phyloP scores from a whole-genome alignment of 2,113 vertebrate species.

The Hemiscyllium ocellatum region DNA sequence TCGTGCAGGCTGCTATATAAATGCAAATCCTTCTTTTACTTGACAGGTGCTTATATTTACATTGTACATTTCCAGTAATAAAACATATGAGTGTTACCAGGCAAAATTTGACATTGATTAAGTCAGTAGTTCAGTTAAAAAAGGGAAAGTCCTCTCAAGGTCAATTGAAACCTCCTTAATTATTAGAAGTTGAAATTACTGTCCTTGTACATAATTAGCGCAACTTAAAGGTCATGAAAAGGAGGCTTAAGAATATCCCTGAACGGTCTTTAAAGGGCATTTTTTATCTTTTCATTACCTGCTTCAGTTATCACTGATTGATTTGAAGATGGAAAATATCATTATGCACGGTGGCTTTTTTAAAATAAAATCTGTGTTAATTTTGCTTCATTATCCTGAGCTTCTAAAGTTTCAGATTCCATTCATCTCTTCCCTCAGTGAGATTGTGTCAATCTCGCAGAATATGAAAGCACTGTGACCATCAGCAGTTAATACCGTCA shows the following conservation, averaged over 20 bases:
- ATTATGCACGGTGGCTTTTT: neutral
- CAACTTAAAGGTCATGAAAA: conserved; percentile 12
- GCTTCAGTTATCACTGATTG: conserved; percentile 33
- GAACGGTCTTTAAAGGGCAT: neutral
- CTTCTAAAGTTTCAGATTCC: neutral
- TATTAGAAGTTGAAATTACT: neutral
- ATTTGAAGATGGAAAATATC: conserved; percentile 10
- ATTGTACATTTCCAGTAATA: neutral
- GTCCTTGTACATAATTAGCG: neutral
- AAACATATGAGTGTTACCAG: neutral
- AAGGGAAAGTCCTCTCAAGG: neutral
- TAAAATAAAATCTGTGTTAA: neutral
- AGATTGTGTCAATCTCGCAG: neutral
- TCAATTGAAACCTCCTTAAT: neutral
- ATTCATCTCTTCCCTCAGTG: conserved; percentile 12
- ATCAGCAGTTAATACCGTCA: neutral
- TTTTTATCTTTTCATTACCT: conserved; percentile 31
- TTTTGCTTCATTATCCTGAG: neutral
- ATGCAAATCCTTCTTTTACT: neutral
- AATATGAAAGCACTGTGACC: neutral
- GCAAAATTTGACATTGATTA: neutral
- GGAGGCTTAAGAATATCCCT: neutral
- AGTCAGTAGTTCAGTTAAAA: neutral
- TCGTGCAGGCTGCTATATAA: neutral
- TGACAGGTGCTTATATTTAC: neutral